Percentiles rank a stretch among this genome's conserved stretches.
These are phyloP conservation scores for Trichomycterus rosablanca DNA, from an alignment of 2,113 vertebrate species.

Conservation along the genomic window DNA sequence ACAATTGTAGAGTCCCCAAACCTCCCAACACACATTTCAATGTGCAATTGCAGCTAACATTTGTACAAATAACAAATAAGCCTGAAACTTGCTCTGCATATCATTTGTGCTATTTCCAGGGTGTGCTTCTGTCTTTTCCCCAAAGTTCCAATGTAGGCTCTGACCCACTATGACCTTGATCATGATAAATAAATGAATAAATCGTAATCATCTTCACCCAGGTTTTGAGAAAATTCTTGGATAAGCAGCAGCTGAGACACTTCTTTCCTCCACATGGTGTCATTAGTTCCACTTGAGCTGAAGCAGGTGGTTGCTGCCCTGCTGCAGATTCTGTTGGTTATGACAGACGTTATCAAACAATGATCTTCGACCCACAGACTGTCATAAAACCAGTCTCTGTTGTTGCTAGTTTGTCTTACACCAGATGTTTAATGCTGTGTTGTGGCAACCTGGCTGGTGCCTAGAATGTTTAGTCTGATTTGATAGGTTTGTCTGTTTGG, in stretches of 20 bases:
- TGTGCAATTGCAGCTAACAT: no score
- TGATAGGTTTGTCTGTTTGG: no score
- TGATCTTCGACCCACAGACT: constrained; percentile 3
- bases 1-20: no score
- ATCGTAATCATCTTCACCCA: no score
- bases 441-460: not conserved
- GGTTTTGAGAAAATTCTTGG: not conserved
- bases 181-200: no score
- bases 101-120: no score
- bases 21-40: no score
- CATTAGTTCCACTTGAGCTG: constrained; percentile 29
- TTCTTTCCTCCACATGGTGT: constrained; percentile 30
- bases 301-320: constrained; percentile 20
- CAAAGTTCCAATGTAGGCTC: no score
- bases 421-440: not conserved
- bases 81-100: no score
- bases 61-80: no score
- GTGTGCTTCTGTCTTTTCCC: no score
- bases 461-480: not conserved
- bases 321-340: not conserved
- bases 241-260: not conserved
- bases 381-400: not conserved
- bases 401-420: not conserved
- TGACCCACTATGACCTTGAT: no score
- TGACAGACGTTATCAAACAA: constrained; percentile 6